Percentiles rank a stretch among this genome's conserved stretches.
These are phyloP conservation scores for Falco peregrinus DNA, from an alignment of 2,797 vertebrate genomes.

Conservation along the genomic window DNA sequence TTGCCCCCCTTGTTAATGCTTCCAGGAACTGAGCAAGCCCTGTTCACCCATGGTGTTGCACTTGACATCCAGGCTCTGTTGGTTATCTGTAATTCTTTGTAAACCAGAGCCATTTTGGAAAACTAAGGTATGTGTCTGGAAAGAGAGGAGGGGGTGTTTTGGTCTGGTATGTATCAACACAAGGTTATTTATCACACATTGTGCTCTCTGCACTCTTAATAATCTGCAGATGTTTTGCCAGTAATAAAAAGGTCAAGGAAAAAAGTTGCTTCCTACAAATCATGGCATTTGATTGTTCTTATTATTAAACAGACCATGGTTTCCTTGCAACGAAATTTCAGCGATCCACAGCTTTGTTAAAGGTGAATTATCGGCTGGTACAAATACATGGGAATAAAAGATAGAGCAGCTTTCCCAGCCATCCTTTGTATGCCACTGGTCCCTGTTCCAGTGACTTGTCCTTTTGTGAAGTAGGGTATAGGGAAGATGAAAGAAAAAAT, in stretches of 20 bases:
- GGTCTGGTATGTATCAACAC: background rate
- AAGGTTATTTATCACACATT: background rate
- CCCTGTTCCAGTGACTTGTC: background rate
- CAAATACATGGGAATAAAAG: background rate
- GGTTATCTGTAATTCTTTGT: background rate
- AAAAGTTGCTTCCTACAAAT: conserved; percentile 44
- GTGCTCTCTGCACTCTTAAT: conserved; percentile 19
- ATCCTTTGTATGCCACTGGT: background rate
- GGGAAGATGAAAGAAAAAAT: background rate
- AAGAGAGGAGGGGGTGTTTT: background rate
- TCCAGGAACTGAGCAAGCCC: background rate
- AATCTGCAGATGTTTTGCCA: conserved; percentile 30
- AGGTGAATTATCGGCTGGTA: background rate
- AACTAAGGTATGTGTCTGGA: background rate
- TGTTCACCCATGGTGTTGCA: background rate
- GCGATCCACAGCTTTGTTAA: background rate
- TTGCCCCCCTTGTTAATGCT: background rate
- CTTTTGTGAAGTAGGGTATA: background rate
- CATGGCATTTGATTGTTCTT: conserved; percentile 28
- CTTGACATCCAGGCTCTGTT: conserved; percentile 3
- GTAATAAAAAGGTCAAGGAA: conserved; percentile 45
- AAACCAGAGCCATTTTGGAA: background rate
- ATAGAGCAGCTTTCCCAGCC: background rate
- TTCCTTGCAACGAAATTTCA: conserved; percentile 7
- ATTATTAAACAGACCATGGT: background rate